Base-by-base conservation (phyloP, 1,140 invertebrate genomes). In the Pectinophora gossypiella region DNA sequence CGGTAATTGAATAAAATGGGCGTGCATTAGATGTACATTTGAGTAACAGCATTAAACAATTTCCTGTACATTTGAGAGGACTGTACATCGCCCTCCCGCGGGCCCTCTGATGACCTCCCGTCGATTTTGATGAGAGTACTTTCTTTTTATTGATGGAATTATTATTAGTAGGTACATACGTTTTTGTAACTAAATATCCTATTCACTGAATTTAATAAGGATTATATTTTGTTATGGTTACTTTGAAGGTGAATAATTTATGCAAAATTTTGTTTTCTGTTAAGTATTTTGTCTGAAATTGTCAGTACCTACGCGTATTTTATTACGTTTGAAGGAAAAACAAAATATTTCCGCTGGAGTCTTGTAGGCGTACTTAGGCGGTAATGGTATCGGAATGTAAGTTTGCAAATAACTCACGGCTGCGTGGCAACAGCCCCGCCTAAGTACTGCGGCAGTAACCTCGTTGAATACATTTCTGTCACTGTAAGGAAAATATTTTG, bases 401-500 rank as follows among this genome's bases (percentile, higher is more conserved):
- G 36, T 40, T 40, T 40, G n/a, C 36, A 40, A 40, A 40, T 40
- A 40, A 32, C 27, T 32, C 27, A 40, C 12, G 16, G 36, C n/a
- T 40, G 36, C 5, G n/a, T n/a, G 23, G 16, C 10, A 15, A 40
- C 36, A 40, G 10, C 10, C n/a, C 16, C 36, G n/a, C 7, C 36
- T 40, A 40, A 40, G n/a, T 18, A 40, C 36, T 40, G 18, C 63
- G 66, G 60, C 64, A 64, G 64, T 79, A 72, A 79, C 51, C 60
- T 52, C 54, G 58, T 63, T 59, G 65, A 75, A 76, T 73, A 82
- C 72, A 70, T 81, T 75, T 76, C 72, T 72, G 77, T 76, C 74
- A 78, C 66, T 73, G 72, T 77, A 76, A 79, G 78, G 71, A 72
- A 71, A 85, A 82, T 82, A 81, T 82, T 84, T 81, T 80, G 74